A percentile compares a stretch with the other conserved stretches of the same genome.
Conservation (phyloP, 2,797 vertebrate species). For the Girardinus metallicus region DNA sequence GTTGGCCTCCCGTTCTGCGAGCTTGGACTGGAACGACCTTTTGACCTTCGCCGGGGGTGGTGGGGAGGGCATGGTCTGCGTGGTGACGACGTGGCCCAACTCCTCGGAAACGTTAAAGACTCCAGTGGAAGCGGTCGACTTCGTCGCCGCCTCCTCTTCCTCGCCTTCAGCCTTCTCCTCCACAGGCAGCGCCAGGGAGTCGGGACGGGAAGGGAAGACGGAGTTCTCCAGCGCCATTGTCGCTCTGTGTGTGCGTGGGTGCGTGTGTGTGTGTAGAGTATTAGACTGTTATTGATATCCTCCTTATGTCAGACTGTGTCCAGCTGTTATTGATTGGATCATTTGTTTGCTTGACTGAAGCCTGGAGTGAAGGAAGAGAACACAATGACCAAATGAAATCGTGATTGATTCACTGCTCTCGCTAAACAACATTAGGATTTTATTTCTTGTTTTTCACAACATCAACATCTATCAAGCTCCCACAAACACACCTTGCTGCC, state of each 20-base stretch:
- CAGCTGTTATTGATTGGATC: constrained; percentile 64
- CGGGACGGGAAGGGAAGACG: constrained; percentile 78
- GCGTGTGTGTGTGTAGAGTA: constrained; percentile 33
- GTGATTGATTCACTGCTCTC: constrained; percentile 26
- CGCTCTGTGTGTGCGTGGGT: neutral
- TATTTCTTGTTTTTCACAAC: neutral
- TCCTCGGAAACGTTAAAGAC: constrained; percentile 78
- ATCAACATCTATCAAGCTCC: neutral
- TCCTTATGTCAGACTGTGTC: constrained; percentile 67
- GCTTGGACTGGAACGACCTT: constrained; percentile 80
- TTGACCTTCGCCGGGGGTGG: constrained; percentile 58
- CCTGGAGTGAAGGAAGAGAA: constrained; percentile 64
- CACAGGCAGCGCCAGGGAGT: constrained; percentile 80
- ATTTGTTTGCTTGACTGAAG: constrained; percentile 72
- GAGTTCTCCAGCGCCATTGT: constrained; percentile 89
- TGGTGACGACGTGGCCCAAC: constrained; percentile 80
- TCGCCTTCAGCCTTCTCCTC: constrained; percentile 75
- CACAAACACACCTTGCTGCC: neutral
- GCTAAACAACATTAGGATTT: neutral
- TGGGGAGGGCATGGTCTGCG: constrained; percentile 67
- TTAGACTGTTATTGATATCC: constrained; percentile 59
- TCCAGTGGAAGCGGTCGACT: constrained; percentile 57
- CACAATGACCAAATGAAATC: constrained; percentile 28
- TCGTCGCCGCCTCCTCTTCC: constrained; percentile 68
- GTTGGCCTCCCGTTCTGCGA: constrained; percentile 79